These are phyloP conservation scores for Phalacrocorax brasilianus DNA, from an alignment of 2,113 vertebrate species.

Conservation along the genomic window DNA sequence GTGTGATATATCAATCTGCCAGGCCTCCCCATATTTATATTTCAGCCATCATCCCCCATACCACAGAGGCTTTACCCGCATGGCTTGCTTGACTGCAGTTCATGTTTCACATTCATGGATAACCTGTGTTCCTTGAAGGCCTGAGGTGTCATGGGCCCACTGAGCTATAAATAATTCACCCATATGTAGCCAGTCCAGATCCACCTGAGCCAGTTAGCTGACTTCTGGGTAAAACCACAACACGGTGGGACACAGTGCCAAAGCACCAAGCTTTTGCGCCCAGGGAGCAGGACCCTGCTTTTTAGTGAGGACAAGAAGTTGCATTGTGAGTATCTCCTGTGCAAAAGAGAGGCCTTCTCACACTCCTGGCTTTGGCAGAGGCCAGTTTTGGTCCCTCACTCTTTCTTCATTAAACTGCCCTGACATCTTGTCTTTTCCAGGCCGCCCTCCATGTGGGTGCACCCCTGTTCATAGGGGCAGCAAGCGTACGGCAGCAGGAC, in stretches of 20 bases:
- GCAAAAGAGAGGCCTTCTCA: neutral
- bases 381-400: neutral
- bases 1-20: too few species aligned
- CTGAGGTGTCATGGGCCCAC: too few species aligned
- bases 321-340: neutral
- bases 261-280: neutral
- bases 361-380: neutral
- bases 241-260: fast-evolving
- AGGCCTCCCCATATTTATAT: too few species aligned
- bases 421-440: neutral
- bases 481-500: neutral
- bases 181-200: too few species aligned
- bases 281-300: neutral
- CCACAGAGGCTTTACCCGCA: too few species aligned
- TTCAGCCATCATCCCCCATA: too few species aligned
- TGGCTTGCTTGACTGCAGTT: too few species aligned
- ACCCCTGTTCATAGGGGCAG: fast-evolving
- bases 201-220: too few species aligned
- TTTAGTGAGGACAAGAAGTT: neutral
- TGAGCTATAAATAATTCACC: too few species aligned
- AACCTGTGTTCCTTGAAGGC: too few species aligned
- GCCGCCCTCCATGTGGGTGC: neutral
- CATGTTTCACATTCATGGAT: too few species aligned
- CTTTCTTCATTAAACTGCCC: neutral
- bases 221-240: too few species aligned